These are phyloP conservation scores for Muscicapa striata DNA, from an alignment of 2,797 vertebrate genomes.

Conservation along the genomic window DNA sequence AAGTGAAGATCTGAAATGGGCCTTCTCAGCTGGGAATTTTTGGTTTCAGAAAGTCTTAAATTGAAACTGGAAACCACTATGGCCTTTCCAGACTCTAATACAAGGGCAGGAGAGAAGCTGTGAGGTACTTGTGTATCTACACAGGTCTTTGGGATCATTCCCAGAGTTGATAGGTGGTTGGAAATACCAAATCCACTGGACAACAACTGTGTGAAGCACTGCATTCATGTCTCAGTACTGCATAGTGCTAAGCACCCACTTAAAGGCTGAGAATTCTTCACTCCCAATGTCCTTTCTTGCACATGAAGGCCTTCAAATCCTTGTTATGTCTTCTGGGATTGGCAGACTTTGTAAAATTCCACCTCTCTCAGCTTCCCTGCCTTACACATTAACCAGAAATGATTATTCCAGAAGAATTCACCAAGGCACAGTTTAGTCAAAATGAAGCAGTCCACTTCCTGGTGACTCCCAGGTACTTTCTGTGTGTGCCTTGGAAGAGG, in stretches of 20 bases:
- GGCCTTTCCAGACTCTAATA: not conserved
- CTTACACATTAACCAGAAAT: not conserved
- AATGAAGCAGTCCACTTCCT: not conserved
- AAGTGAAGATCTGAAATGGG: not conserved
- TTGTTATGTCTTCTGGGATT: not conserved
- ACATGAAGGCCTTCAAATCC: not conserved
- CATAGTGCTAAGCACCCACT: not conserved
- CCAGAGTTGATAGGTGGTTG: not conserved
- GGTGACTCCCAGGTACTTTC: not conserved
- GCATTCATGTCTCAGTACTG: conserved; percentile 38
- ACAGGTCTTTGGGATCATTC: not conserved
- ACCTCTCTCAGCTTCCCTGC: not conserved
- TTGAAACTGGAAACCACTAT: not conserved
- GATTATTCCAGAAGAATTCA: conserved; percentile 7
- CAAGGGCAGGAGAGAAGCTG: not conserved
- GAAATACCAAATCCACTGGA: not conserved
- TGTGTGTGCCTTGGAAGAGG: not conserved
- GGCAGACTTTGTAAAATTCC: not conserved
- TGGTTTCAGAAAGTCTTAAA: conserved; percentile 3
- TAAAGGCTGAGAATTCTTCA: not conserved
- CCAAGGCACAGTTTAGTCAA: not conserved
- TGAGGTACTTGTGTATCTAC: conserved; percentile 16
- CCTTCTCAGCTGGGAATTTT: not conserved
- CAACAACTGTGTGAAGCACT: not conserved
- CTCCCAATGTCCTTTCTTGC: not conserved